Base-by-base conservation (phyloP, 1,140 invertebrate species). In the Caenorhabditis tropicalis region DNA sequence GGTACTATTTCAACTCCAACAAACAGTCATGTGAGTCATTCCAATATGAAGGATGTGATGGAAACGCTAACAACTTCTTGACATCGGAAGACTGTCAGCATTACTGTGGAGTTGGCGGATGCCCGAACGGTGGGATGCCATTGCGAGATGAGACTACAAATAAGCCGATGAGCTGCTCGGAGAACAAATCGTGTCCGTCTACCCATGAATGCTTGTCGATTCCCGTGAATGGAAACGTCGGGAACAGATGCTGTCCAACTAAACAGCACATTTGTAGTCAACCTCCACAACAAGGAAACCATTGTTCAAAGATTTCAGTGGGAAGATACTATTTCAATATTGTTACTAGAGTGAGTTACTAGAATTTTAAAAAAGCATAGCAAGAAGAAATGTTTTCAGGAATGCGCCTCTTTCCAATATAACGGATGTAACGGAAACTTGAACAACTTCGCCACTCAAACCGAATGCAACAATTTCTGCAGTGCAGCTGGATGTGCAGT, bases 81-180 rank as follows among this genome's bases (percentile, higher is more conserved):
- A 84, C 81, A 27, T 46, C 82, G 0, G 84, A 83, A 39, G 86
- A 87, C 10, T 87, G 86, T 48, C 81, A 87, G 24, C 48, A 83
- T 12, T 87, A 87, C 27, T 87, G 86, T 70, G 86, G 85, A 70
- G 83, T 84, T 7, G 83, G 83, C 12, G 83, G 81, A 58, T 90
- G 89, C 82, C 89, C 89, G 15, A 91, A 90, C 79, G 89, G 89
- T 33, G 89, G 89, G n/a, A 88, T 90, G 56, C 89, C 89, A 7
- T 81, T 90, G 27, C 79, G 90, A 29, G 90, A 90, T 74, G 39
- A 86, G 9, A 43, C 33, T 3, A 88, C 82, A 7, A 91, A 90
- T 83, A 89, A 90, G 39, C 87, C 90, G n/a, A 81, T 87, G 60
- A 81, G 60, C 12, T 89, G 89, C 65, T 79, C 86, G 6, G 88